Base-by-base conservation (phyloP, 2,888 invertebrate species). In the Monochamus alternatus region DNA sequence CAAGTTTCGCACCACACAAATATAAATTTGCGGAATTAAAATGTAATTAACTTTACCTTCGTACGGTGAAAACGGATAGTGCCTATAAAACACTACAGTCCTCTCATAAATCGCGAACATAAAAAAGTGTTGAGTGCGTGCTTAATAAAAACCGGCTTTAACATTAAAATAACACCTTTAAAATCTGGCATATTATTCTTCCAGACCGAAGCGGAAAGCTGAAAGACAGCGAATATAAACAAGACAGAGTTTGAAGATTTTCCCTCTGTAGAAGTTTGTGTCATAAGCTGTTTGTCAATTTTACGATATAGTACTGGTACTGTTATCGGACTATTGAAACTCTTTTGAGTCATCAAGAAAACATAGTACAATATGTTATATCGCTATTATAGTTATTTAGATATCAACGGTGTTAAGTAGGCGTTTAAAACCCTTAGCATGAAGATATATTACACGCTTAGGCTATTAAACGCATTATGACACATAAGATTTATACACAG, bases 101-200 rank as follows among this genome's bases (percentile, higher is more conserved):
- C 59, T 7, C 58, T 30, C 58, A 59, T 68, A 68, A 68, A 68
- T 68, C 58, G 22, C 44, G 32, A 43, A 59, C 3, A 8, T 22
- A 10, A 59, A 68, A 68, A 68, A 59, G 51, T 66, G 66, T 66
- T 55, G 66, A 68, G 44, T 59, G 68, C 58, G 12, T 68, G 58
- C 58, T 59, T 43, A 10, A 43, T 38, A 9, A 12, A 58, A 68
- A 68, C 59, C 58, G 68, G 68, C 38, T 58, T 68, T 68, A 14
- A 43, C 30, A 55, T 68, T 68, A 68, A 68, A 68, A 68, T 55
- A 47, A 47, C 47, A 30, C 52, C 68, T 68, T 68, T 68, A 68
- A 68, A 68, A 68, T 68, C 68, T 68, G 22, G 68, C 22, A 59
- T 38, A 59, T 68, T 68, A 68, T 58, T 68, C 68, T 68, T 59